Base-by-base conservation (phyloP, 2,113 vertebrate genomes). In the Pachyramphus minor region DNA sequence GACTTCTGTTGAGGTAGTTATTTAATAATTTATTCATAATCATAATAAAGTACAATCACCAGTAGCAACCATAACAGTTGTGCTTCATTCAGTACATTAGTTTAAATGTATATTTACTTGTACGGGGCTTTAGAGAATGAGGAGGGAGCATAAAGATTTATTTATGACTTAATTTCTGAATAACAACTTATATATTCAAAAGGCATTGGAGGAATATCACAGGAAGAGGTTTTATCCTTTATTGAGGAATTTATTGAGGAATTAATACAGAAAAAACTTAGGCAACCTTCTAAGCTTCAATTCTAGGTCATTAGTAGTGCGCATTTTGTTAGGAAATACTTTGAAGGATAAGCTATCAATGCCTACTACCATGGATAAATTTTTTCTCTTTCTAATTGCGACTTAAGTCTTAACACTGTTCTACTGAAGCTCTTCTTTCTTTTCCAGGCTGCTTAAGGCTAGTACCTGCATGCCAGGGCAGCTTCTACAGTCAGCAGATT, bases 391-490 rank as follows among this genome's bases (percentile, higher is more conserved):
- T 77, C 63, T 77, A 45, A 74, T 52, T 81, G 47, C 33, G 84
- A 3, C 5, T 63, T 67, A 56, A 71, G 33, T 67, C 59, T 76
- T 83, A 19, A 44, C 1, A 8, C 62, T 80, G 15, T 88, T 47
- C 66, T 75, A 19, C 42, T 39, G 28, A 89, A 76, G 82, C 23
- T 74, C 5, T 63, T 90, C 25, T 21, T 94, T 91, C 39, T 86
- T 86, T 88, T 67, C 60, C 45, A 68, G 78, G 28, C 89, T 76
- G 56, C 87, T 97, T 88, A 87, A 92, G 68, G 79, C 83, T 90
- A 88, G 92, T 94, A 64, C 41, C 47, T 90, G 79, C 93, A 67
- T 92, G 95, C 75, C 50, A 71, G 64, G 59, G 63, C 79, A 86
- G 82, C 79, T 96, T 68, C 85, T 67, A 11, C 31, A 44, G n/a